Conservation (phyloP, 1,140 invertebrate species). For the Brachionus rubens region DNA sequence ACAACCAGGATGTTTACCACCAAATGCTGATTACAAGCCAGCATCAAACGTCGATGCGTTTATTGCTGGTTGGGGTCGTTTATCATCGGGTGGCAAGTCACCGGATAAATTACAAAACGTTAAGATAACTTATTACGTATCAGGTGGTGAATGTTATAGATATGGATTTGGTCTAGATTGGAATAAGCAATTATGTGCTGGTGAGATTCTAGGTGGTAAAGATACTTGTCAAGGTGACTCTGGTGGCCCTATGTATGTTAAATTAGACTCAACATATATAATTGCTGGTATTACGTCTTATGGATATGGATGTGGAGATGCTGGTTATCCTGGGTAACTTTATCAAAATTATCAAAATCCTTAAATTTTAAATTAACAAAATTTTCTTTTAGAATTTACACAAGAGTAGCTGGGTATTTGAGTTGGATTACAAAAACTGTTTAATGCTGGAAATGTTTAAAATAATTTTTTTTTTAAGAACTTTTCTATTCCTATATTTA, state of each 20-base stretch:
- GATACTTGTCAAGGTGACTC: conserved; percentile 29
- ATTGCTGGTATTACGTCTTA: neutral
- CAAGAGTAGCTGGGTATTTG: neutral
- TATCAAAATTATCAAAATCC: neutral
- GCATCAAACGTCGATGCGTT: neutral
- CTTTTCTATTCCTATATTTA: too few relatives aligned
- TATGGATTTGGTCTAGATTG: conserved; percentile 1
- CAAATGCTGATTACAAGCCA: neutral
- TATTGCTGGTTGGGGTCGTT: conserved; percentile 13
- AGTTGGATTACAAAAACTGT: neutral
- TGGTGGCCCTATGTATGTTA: conserved; percentile 1
- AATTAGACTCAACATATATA: neutral
- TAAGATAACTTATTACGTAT: neutral
- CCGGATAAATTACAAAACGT: neutral
- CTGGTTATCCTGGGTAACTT: conserved; percentile 15
- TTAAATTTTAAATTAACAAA: neutral
- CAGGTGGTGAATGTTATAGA: neutral
- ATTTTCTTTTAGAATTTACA: neutral
- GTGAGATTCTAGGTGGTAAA: neutral
- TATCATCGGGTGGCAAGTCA: neutral
- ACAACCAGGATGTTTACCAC: neutral
- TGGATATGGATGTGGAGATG: neutral
- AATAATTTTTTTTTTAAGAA: neutral
- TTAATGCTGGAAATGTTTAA: neutral
- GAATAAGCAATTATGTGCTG: conserved; percentile 32